Evolutionary conservation across 2,888 invertebrate genomes (phyloP), one percentile per base, ranked within the genome.

Genomic region (Tromatobia lineatoria): DNA sequence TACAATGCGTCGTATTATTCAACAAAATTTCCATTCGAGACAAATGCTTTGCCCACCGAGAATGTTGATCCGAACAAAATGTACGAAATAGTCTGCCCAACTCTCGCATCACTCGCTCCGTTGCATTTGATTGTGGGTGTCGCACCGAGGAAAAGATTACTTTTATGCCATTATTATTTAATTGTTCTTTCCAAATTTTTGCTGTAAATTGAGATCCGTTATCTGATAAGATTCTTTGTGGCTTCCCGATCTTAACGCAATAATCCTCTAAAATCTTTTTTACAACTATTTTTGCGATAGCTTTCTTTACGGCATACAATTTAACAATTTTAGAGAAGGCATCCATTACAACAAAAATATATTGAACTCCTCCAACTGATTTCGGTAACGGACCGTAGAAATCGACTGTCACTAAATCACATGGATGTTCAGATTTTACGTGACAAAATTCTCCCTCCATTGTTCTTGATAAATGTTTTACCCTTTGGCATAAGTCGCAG

Each of bases 21-120:
- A 67, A 45, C 15, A 80, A n/a, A 1, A 13, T 18, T 59, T 80
- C 74, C 13, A 80, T 80, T 38, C 34, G 42, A 0, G 59, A 74
- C 8, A 80, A n/a, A n/a, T 70, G 45, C 42, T 80, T 74, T 18
- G 73, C 80, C 80, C 80, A 80, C 18, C 66, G 64, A 8, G 79
- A 61, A 20, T 79, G 79, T 23, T 79, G 79, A 2, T 79, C 71
- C 0, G 69, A 25, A 69, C 78, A 83, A 71, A 61, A 61, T 0
- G 79, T 75, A 11, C 87, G 57, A 64, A 85, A 86, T 4, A 87
- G 38, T 42, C 76, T 59, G 0, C 82, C 84, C 13, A 87, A 20
- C 13, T 87, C 84, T 20, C 85, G 50, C 86, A 87, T 87, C 1
- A 86, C 70, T 3, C 86, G 79, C n/a, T 87, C 83, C 0, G 82